Conservation (phyloP, 1,140 invertebrate genomes). For the Prorops nasuta region DNA sequence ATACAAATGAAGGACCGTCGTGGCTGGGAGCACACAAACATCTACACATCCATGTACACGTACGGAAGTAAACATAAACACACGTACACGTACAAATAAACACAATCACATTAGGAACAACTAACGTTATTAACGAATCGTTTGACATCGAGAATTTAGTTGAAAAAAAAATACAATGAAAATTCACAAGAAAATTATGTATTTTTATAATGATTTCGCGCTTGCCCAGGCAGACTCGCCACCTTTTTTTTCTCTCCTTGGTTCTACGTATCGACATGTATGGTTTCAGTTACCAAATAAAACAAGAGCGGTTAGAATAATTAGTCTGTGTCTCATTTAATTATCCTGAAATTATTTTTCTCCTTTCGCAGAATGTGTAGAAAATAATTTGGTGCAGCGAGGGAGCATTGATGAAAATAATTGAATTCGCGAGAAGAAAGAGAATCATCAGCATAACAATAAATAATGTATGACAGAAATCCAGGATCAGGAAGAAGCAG, state of each 20-base stretch:
- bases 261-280: slow-evolving; percentile 40
- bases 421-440: background rate
- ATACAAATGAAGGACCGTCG: background rate
- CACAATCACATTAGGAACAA: background rate
- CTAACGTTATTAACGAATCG: background rate
- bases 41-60: too few relatives aligned
- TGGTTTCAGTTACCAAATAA: slow-evolving; percentile 52
- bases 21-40: background rate
- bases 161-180: too few relatives aligned
- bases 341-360: too few relatives aligned
- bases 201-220: slow-evolving; percentile 54
- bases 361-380: too few relatives aligned
- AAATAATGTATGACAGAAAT: background rate
- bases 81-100: too few relatives aligned
- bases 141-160: slow-evolving; percentile 7
- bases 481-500: slow-evolving; percentile 2
- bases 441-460: background rate
- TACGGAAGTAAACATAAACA: too few relatives aligned
- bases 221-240: slow-evolving; percentile 14
- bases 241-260: slow-evolving; percentile 36
- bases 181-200: slow-evolving; percentile 42
- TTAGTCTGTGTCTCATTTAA: background rate
- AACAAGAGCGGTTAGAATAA: slow-evolving; percentile 40
- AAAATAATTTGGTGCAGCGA: too few relatives aligned
- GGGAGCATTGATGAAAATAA: too few relatives aligned